Conservation (phyloP, 2,797 vertebrate genomes). For the Danio albolineatus region DNA sequence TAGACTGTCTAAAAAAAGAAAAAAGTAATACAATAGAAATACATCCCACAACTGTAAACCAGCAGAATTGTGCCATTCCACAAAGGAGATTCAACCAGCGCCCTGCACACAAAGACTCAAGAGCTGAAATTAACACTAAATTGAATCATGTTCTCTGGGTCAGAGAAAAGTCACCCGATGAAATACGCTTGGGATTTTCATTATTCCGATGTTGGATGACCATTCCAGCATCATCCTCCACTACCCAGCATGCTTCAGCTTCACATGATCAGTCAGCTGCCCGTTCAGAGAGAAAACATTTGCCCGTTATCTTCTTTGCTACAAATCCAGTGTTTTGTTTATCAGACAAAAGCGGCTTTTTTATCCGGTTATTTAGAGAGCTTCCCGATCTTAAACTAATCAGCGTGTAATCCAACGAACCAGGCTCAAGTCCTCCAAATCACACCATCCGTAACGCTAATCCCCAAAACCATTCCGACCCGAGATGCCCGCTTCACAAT, state of each 20-base stretch:
- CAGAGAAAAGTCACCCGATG: not conserved
- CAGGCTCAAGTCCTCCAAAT: constrained; percentile 20
- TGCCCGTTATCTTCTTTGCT: constrained; percentile 5
- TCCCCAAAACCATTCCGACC: constrained; percentile 15
- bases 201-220: constrained; percentile 40
- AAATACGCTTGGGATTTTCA: constrained; percentile 4
- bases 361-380: constrained; percentile 39
- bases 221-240: not conserved
- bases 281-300: constrained; percentile 22
- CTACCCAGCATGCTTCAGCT: constrained; percentile 2
- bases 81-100: not conserved
- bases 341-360: constrained; percentile 15
- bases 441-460: constrained; percentile 31
- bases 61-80: not conserved
- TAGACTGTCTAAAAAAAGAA: not conserved
- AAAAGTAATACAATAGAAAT: no score
- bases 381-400: constrained; percentile 34
- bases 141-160: not conserved
- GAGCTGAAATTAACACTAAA: not conserved
- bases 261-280: constrained; percentile 5
- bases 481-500: not conserved
- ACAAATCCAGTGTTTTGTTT: constrained; percentile 26
- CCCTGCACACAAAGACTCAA: not conserved
- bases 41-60: not conserved
- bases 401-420: constrained; percentile 37